These are phyloP conservation scores for Myathropa florea DNA, from an alignment of 2,888 invertebrate species.

Conservation along the genomic window DNA sequence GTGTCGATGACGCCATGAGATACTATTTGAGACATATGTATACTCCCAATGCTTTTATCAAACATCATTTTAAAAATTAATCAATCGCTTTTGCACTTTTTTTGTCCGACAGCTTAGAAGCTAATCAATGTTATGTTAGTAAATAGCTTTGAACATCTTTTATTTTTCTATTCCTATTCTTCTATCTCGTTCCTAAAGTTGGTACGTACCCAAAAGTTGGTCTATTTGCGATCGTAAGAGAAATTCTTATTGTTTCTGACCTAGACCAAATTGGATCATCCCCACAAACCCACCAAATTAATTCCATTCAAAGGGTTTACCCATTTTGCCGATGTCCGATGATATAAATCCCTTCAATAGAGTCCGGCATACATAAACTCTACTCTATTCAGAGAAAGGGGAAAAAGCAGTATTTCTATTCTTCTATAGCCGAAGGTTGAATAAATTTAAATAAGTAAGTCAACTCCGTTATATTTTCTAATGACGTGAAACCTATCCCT, in stretches of 20 bases:
- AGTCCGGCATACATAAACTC: not conserved
- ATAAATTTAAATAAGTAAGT: slow-evolving; percentile 17
- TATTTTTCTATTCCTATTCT: too few relatives aligned
- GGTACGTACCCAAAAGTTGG: not conserved
- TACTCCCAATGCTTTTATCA: too few relatives aligned
- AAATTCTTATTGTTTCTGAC: not conserved
- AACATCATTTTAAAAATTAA: too few relatives aligned
- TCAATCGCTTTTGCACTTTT: too few relatives aligned
- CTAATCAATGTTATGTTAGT: too few relatives aligned
- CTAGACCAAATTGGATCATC: not conserved
- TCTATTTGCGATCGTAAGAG: not conserved
- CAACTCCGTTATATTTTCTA: not conserved
- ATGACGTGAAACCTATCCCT: slow-evolving; percentile 8
- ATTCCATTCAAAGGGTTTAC: not conserved
- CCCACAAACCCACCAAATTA: not conserved
- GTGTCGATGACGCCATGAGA: too few relatives aligned
- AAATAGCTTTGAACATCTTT: too few relatives aligned
- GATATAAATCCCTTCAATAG: not conserved
- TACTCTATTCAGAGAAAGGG: not conserved
- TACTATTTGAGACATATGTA: too few relatives aligned
- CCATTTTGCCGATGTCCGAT: not conserved
- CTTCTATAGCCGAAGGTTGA: not conserved
- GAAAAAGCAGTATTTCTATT: not conserved
- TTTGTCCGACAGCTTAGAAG: too few relatives aligned
- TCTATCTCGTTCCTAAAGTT: not conserved